Evolutionary conservation across 2,888 invertebrate species (phyloP).

Genomic region (Julus scanicus): DNA sequence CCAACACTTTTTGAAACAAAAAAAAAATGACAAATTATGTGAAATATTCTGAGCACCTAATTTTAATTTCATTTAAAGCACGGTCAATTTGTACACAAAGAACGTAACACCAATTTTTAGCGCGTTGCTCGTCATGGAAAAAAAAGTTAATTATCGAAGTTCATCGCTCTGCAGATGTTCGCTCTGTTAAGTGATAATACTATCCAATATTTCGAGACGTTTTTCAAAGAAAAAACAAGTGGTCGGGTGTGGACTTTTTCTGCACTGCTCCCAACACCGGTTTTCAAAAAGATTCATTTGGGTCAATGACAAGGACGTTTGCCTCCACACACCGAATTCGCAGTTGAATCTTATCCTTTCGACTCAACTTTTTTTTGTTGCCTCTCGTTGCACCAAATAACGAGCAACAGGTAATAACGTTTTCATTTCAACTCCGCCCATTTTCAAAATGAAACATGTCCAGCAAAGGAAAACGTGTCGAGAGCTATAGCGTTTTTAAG

Average conservation of each 20-base stretch:
- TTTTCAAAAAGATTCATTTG: constrained; percentile 7
- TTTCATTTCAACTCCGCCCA: constrained; percentile 20
- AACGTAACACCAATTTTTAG: not conserved
- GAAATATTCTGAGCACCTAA: too few relatives aligned
- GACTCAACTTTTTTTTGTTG: not conserved
- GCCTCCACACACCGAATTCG: constrained; percentile 19
- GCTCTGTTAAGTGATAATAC: not conserved
- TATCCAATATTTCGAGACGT: not conserved
- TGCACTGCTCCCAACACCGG: not conserved
- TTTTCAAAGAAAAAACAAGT: constrained; percentile 31
- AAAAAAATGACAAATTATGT: too few relatives aligned
- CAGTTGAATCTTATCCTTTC: constrained; percentile 26
- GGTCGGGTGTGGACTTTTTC: constrained; percentile 40
- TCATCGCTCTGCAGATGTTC: not conserved
- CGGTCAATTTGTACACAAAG: not conserved
- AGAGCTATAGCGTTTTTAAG: not conserved
- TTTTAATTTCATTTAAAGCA: not conserved
- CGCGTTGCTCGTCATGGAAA: not conserved
- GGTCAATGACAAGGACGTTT: constrained; percentile 47
- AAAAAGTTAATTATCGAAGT: constrained; percentile 4
- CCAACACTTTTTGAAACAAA: too few relatives aligned
- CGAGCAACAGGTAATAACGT: not conserved
- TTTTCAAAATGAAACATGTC: constrained; percentile 17
- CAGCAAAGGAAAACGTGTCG: not conserved
- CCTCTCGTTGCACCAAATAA: not conserved